Evolutionary conservation across 2,888 invertebrate species (phyloP), one percentile per base, ranked within the genome.

Genomic region (Pogonocherus hispidulus): DNA sequence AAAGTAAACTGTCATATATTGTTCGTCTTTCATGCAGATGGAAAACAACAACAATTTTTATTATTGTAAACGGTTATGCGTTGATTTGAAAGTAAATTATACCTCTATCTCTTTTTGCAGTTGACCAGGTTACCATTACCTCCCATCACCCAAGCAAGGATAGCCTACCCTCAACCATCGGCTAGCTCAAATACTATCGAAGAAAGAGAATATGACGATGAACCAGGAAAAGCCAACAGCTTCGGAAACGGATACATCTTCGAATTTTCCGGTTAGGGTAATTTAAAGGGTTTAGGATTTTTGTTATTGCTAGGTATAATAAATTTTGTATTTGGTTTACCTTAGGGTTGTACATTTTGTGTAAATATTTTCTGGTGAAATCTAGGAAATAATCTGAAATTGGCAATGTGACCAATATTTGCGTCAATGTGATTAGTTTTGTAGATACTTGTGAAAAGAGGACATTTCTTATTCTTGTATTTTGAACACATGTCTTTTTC

Each of bases 171-270:
- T 22, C 69, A 73, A 8, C 67, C 75, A 0, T 78, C 78, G 8
- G 67, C 51, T 20, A 70, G 73, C n/a, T 76, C 79, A n/a, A 67
- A 74, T 4, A 70, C 73, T 14, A 64, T 70, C 3, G 74, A 77
- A 52, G 79, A 79, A 44, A 80, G 79, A 63, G 83, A 85, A 46
- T 85, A 85, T 69, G 75, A 82, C 63, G 85, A 85, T 60, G 83
- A 81, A 67, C 85, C 86, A n/a, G 86, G 86, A 62, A 84, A 84
- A 75, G 88, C 91, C 0, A 88, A 91, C 78, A 88, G 84, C 37
- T 91, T 91, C 72, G 91, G 91, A 0, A 86, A 84, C 2, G 91
- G 91, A 0, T 91, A 89, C 78, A 86, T 90, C 0, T 91, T 91
- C 78, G 88, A 90, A 35, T 91, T 91, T 76, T 84, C 86, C 67